Evolutionary conservation across 1,140 invertebrate genomes (phyloP).

Genomic region (Papilio polytes): DNA sequence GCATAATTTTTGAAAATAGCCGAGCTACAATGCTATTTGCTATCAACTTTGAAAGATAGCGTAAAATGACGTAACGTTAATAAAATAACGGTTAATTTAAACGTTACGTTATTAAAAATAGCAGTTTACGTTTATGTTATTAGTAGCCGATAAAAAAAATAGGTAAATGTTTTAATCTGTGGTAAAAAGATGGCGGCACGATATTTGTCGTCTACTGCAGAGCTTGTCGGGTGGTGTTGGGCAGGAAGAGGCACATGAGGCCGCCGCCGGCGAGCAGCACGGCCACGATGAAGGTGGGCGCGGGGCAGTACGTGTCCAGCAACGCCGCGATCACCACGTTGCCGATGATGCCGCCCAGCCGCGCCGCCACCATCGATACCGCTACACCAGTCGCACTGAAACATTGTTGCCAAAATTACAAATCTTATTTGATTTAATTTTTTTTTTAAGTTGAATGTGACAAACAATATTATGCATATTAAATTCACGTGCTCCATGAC

Average conservation of each 20-base stretch:
- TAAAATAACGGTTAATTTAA: not conserved
- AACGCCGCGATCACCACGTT: slow-evolving; percentile 94
- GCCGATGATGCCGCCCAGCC: slow-evolving; percentile 93
- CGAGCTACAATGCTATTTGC: not conserved
- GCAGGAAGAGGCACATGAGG: slow-evolving; percentile 92
- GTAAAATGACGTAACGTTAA: not conserved
- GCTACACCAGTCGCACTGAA: slow-evolving; percentile 92
- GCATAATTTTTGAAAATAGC: not conserved
- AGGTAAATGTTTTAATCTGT: not conserved
- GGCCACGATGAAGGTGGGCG: slow-evolving; percentile 93
- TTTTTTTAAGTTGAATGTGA: no score
- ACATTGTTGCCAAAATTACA: not conserved
- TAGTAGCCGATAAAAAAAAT: not conserved
- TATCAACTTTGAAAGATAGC: not conserved
- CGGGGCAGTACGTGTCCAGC: slow-evolving; percentile 92
- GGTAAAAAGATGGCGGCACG: not conserved
- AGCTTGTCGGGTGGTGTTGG: slow-evolving; percentile 93
- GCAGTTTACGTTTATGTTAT: not conserved
- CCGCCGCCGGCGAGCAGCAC: slow-evolving; percentile 91
- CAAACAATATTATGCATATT: no score
- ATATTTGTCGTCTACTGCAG: slow-evolving; percentile 86
- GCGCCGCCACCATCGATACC: slow-evolving; percentile 93
- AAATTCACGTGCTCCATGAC: no score
- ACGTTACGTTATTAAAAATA: not conserved
- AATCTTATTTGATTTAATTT: not conserved